Evolutionary conservation across 2,797 vertebrate species (phyloP), one percentile per base, ranked within the genome.

Genomic region (Pipistrellus kuhlii): DNA sequence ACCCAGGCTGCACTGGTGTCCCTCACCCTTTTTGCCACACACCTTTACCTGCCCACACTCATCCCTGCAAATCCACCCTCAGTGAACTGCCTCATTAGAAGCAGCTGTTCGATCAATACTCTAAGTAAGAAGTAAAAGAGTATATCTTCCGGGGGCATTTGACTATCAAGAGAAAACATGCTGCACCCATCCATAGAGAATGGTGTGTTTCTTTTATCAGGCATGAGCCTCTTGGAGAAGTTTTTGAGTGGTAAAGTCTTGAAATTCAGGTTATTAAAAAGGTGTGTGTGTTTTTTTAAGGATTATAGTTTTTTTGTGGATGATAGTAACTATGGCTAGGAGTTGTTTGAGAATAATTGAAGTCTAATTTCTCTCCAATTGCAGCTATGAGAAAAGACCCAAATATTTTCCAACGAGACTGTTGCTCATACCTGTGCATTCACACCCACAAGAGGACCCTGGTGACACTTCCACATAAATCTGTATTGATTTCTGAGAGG

Each of bases 371-470:
- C n/a, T 59, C 27, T 94, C 48, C 27, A 66, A 15, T 53, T 68
- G 55, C 1, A 64, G 30, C 53, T 64, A 32, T 55, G 64, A 89
- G 76, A 91, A 14, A 86, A 91, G 44, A 81, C 41, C 13, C 6
- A 94, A 32, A 76, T 41, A 59, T 86, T 91, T 78, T 90, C 62
- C 41, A 68, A 10, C 55, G 35, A 92, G 59, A 57, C 25, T 69
- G n/a, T 35, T 82, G 18, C 23, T 75, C 21, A 18, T 35, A 44
- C 55, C 9, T 59, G 51, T 25, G 11, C 23, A n/a, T 48, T 59
- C 23, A 66, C 62, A 82, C 41, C 55, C 35, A 25, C 20, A 86
- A 27, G 51, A 48, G 13, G 35, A 17, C 11, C 38, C 85, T 59
- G 51, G 23, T 53, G 51, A 8, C n/a, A 57, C 57, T 57, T 83